phyloP scores from a whole-genome alignment of 1,140 invertebrate genomes.

The Notospermus geniculatus region DNA sequence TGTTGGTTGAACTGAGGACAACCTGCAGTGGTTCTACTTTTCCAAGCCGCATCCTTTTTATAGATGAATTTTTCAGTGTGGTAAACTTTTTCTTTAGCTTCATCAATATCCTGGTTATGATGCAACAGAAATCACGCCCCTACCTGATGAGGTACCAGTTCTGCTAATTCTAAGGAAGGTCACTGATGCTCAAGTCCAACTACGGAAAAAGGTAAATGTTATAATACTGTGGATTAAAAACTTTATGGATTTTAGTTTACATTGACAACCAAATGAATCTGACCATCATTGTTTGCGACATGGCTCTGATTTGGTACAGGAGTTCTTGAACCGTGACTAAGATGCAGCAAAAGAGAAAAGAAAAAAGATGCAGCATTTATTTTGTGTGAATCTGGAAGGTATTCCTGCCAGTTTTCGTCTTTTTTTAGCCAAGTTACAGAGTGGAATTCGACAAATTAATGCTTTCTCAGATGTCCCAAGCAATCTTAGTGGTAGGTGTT shows the following conservation, averaged over 20 bases:
- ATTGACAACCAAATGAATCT: no score
- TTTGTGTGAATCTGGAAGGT: neutral
- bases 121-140: constrained; percentile 36
- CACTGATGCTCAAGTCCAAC: constrained; percentile 38
- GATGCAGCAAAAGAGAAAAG: no score
- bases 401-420: constrained; percentile 6
- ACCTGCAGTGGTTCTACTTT: no score
- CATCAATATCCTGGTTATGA: constrained; percentile 52
- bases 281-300: no score
- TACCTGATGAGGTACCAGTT: constrained; percentile 40
- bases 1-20: no score
- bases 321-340: no score
- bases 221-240: neutral
- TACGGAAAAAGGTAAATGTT: constrained; percentile 38
- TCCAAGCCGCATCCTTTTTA: no score
- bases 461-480: constrained; percentile 44
- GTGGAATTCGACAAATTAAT: constrained; percentile 44
- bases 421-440: constrained; percentile 38
- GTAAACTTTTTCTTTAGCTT: constrained; percentile 37
- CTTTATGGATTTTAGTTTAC: no score
- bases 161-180: constrained; percentile 44
- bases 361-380: no score
- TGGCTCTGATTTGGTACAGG: no score
- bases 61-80: no score
- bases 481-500: constrained; percentile 40